phyloP scores from a whole-genome alignment of 1,140 invertebrate species.

The Diorhabda carinulata region DNA sequence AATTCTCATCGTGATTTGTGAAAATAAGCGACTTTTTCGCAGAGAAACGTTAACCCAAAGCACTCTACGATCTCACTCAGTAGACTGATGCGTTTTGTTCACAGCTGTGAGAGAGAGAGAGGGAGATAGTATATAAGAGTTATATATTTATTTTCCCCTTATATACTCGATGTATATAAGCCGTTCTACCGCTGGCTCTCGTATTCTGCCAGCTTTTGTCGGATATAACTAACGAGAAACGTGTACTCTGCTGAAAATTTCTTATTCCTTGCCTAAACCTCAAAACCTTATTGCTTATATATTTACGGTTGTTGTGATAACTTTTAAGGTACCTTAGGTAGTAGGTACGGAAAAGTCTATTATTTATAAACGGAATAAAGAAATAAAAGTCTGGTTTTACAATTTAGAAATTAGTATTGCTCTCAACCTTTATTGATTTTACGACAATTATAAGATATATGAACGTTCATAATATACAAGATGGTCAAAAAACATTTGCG shows the following conservation, averaged over 20 bases:
- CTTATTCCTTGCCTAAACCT: conserved; percentile 11
- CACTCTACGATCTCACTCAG: conserved; percentile 41
- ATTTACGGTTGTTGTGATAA: too few relatives aligned
- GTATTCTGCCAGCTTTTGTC: conserved; percentile 41
- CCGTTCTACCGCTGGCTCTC: conserved; percentile 36
- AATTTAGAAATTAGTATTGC: too few relatives aligned
- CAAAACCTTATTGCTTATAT: background rate
- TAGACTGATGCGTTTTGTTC: conserved; percentile 45
- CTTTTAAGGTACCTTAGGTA: too few relatives aligned
- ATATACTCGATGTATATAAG: conserved; percentile 39
- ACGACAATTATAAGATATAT: too few relatives aligned
- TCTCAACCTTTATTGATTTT: too few relatives aligned
- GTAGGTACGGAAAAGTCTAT: too few relatives aligned
- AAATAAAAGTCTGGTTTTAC: too few relatives aligned
- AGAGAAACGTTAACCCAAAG: conserved; percentile 29
- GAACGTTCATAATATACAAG: too few relatives aligned
- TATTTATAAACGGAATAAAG: too few relatives aligned
- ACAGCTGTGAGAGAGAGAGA: conserved; percentile 40
- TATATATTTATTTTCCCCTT: conserved; percentile 44
- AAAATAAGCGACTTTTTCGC: conserved; percentile 32
- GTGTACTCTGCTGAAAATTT: conserved; percentile 34
- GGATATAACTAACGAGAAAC: conserved; percentile 38
- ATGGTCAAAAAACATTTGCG: too few relatives aligned
- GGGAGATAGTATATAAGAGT: conserved; percentile 28
- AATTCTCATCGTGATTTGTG: conserved; percentile 26